These are phyloP conservation scores for Ryuthela nishihirai DNA, from an alignment of 2,888 invertebrate species.

Conservation along the genomic window DNA sequence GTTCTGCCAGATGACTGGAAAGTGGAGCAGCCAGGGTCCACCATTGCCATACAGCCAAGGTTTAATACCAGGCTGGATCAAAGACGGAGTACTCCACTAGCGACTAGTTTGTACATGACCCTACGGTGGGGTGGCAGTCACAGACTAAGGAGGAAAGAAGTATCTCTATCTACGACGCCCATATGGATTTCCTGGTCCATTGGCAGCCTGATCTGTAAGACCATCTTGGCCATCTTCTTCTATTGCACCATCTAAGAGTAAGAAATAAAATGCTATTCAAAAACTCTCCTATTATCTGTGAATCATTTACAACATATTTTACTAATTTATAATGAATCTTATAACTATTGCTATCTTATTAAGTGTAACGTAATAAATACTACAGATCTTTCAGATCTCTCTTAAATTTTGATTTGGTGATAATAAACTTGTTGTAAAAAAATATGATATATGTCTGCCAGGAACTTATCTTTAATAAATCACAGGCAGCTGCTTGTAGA, in stretches of 20 bases:
- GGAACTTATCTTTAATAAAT: no score
- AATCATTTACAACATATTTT: background rate
- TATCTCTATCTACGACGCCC: conserved; percentile 34
- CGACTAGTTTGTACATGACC: conserved; percentile 36
- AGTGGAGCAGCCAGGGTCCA: conserved; percentile 17
- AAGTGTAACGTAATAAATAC: no score
- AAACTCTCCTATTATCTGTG: background rate
- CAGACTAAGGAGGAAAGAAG: conserved; percentile 29
- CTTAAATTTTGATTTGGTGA: no score
- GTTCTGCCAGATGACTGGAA: conserved; percentile 31
- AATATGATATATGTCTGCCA: no score
- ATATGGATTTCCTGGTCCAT: conserved; percentile 33
- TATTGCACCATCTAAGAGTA: conserved; percentile 33
- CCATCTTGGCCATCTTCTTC: conserved; percentile 32
- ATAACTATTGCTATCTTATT: no score
- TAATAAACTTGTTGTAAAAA: no score
- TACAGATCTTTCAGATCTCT: no score
- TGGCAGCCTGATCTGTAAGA: conserved; percentile 28
- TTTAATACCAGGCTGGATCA: conserved; percentile 30
- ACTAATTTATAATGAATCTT: no score
- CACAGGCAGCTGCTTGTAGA: no score
- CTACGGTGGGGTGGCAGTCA: conserved; percentile 32
- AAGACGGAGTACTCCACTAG: conserved; percentile 33
- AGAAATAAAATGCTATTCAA: background rate
- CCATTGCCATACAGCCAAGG: conserved; percentile 16